A percentile compares a stretch with the other conserved stretches of the same genome.
Conservation (phyloP, 2,888 invertebrate genomes). For the Pecten maximus region DNA sequence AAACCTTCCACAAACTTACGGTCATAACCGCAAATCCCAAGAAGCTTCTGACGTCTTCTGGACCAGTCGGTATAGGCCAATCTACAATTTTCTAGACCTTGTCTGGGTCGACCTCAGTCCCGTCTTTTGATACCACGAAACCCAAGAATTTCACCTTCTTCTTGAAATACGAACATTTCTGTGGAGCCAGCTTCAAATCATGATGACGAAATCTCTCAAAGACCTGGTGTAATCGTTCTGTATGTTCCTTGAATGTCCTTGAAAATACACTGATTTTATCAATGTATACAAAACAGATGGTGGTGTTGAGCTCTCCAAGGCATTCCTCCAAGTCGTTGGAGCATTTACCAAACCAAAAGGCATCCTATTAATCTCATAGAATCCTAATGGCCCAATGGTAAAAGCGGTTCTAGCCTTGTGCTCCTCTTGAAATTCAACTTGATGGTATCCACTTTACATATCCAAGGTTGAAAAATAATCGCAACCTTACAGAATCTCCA, state of each 20-base stretch:
- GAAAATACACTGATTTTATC: background rate
- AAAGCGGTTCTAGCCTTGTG: background rate
- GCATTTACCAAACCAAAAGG: background rate
- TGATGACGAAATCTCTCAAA: background rate
- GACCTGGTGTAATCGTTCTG: background rate
- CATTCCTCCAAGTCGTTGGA: background rate
- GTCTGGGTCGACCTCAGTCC: background rate
- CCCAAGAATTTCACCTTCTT: background rate
- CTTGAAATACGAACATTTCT: background rate
- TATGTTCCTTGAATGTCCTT: background rate
- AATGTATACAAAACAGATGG: background rate
- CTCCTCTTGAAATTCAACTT: background rate
- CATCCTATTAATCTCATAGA: background rate
- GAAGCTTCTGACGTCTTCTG: background rate
- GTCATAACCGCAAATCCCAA: background rate
- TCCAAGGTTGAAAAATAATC: background rate
- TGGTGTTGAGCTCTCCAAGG: background rate
- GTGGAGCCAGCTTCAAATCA: background rate
- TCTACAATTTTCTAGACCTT: background rate
- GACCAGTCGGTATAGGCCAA: background rate
- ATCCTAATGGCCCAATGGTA: background rate
- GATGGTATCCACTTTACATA: background rate
- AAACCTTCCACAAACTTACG: background rate
- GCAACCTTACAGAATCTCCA: background rate
- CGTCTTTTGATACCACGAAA: background rate